Base-by-base conservation (phyloP, 2,888 invertebrate genomes). In the Panopea generosa region DNA sequence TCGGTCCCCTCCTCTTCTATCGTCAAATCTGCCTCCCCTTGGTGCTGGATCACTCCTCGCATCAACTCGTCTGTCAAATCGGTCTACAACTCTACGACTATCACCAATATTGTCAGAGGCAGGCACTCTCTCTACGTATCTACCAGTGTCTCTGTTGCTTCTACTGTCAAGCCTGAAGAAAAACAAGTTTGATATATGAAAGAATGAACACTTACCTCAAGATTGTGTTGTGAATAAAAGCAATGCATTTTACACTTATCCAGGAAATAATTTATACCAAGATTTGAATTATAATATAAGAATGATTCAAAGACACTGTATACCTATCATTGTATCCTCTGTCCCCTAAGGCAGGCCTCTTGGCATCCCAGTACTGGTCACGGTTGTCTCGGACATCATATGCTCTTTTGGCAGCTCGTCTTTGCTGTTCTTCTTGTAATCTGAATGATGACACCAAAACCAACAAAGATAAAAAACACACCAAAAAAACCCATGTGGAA, bases 321-420 rank as follows among this genome's bases (percentile, higher is more conserved):
- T 63, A 84, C 84, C 82, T 82, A 49, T 82, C 82, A 63, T 59
- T 68, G 55, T 77, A 82, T 27, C 80, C 63, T n/a, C 78, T 77
- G 22, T 82, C 80, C 16, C 63, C 66, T 14, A 84, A 52, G n/a
- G 82, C 78, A 6, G 83, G 77, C 59, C 87, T 72, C 66, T 87
- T 87, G 2, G 82, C 70, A 52, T 85, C 84, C 84, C 84, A 85
- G 57, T 83, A 84, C 7, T 77, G 79, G 52, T 85, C 87, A 24
- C 84, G 66, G 18, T 52, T 65, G 49, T 77, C 70, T 43, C 83
- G 60, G 47, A 77, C 49, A 26, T 87, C 85, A 74, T 83, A 86
- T 0, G 86, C 75, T 75, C 89, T 76, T 72, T 89, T 89, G 26
- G 83, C 60, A 0, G 88, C 86, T 70, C 86, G 71, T 53, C 87